Base-by-base conservation (phyloP, 2,113 vertebrate genomes). In the Catharus fuscescens region DNA sequence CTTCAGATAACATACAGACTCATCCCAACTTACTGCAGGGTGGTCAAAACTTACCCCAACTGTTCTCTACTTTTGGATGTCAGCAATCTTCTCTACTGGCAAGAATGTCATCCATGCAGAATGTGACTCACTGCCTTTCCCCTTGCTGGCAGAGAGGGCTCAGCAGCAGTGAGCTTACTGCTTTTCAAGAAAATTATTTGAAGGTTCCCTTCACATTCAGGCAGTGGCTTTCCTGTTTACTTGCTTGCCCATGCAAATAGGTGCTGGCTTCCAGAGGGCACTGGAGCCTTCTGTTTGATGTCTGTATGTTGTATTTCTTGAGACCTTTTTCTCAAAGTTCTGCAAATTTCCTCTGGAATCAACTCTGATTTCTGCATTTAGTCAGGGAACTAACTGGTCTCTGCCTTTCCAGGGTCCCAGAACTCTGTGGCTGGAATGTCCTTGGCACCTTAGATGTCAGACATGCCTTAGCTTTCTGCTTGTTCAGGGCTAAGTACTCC, bases 161-260 rank as follows among this genome's bases (percentile, higher is more conserved):
- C 2, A 5, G 23, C 7, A 25, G 66, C 13, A 67, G 9, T 0
- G 0, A 45, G 34, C 29, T 59, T 34, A 10, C n/a, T 2, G 2
- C 23, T 78, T 79, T 45, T 45, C 34, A 38, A 16, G 42, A 20
- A 66, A 64, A 40, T 53, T 2, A 1, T 45, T 59, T 0, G 1
- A 62, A 53, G 31, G 9, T 54, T 84, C 62, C 15, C 23, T 70
- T 85, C 50, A 28, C n/a, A 21, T 16, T 26, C 48, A 26, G 59
- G 42, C 29, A 12, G 10, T 5, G 20, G 3, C 31, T 57, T 53
- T 52, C 31, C 42, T 54, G 44, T 42, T 45, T 62, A 28, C 61
- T 61, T 4, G 1, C 59, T 62, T 67, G 11, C 23, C 44, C 8
- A 9, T 70, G 56, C 25, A 28, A 56, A 47, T 17, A 28, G 32